Base-by-base conservation (phyloP, 2,888 invertebrate genomes). In the Clistopyga incitator region DNA sequence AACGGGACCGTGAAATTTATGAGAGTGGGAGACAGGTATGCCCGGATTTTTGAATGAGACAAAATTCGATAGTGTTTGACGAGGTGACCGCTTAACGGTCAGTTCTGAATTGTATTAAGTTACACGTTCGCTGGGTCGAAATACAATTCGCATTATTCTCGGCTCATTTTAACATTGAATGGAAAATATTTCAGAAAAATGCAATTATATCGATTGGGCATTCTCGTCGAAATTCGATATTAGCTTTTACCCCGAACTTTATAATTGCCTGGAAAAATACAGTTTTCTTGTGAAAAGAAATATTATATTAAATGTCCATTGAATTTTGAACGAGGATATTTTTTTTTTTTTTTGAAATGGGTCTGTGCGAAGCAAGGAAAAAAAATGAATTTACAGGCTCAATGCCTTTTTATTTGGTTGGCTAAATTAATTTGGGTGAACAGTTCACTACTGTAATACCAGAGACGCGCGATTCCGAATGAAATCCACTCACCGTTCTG, bases 1-100 rank as follows among this genome's bases (percentile, higher is more conserved):
- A 88, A 88, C 54, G 84, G 65, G 81, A 67, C 85, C 88, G 89
- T 90, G 85, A 90, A 89, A 89, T 87, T 79, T 78, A 52, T 56
- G 64, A 61, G 45, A 6, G n/a, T 18, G 54, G 25, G 54, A 50
- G n/a, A n/a, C 45, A 72, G 29, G 25, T 47, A 56, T 25, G 23
- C 3, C 13, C 11, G 52, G 6, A 29, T 42, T 71, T 64, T 71
- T 65, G 25, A 23, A 78, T 20, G 42, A 76, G 29, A 61, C 23
- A 38, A 20, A 47, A 74, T 50, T 56, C 67, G 23, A 29, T 64
- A 34, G 52, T 42, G 18, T 18, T 20, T n/a, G 74, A 56, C 54
- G 67, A 54, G 54, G 10, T 76, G 76, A 79, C 78, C 76, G 61
- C 54, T 15, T 65, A 54, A 59, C 70, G 74, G 75, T 72, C 71